Evolutionary conservation across 1,140 invertebrate species (phyloP), one percentile per base, ranked within the genome.

Genomic region (Euwallacea similis): DNA sequence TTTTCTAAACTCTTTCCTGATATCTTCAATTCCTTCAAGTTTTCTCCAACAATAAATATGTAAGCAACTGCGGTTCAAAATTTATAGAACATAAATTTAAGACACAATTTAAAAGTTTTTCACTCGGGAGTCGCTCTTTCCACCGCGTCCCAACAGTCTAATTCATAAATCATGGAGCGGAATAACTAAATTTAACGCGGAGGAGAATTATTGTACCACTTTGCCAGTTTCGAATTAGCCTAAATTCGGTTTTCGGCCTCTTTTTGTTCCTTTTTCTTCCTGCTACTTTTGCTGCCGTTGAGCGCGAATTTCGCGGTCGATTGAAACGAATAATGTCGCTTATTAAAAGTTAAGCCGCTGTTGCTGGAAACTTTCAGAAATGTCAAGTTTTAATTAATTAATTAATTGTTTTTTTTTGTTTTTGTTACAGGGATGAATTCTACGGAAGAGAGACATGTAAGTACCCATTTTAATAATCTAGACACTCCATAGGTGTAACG

Each of bases 401-500:
- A 53, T 53, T n/a, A n/a, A 11, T 53, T 6, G 15, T 7, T 53
- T 53, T 50, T n/a, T 58, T n/a, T 69, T 55, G 63, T 59, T 71
- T 61, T 50, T 55, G 67, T 77, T 75, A 70, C 76, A 81, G 80
- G 79, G 74, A 79, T 81, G 74, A 81, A 80, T 71, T 79, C 80
- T 10, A 76, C 79, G 4, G 80, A 81, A 75, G 80, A 81, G 65
- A 76, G 80, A 76, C 80, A 81, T 76, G 80, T 81, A 74, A 81
- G 80, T 81, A 67, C 11, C 15, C 16, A 50, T 33, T 33, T 4
- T 33, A 33, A 33, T 33, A 33, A 33, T 1, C 1, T 33, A 33
- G 21, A 33, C 21, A 4, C 21, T 33, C 21, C 21, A 33, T 33
- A 33, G 21, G 21, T 33, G 21, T 33, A 33, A 33, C 21, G 1